Evolutionary conservation across 2,888 invertebrate species (phyloP).

Genomic region (Lithophane ornitopus): DNA sequence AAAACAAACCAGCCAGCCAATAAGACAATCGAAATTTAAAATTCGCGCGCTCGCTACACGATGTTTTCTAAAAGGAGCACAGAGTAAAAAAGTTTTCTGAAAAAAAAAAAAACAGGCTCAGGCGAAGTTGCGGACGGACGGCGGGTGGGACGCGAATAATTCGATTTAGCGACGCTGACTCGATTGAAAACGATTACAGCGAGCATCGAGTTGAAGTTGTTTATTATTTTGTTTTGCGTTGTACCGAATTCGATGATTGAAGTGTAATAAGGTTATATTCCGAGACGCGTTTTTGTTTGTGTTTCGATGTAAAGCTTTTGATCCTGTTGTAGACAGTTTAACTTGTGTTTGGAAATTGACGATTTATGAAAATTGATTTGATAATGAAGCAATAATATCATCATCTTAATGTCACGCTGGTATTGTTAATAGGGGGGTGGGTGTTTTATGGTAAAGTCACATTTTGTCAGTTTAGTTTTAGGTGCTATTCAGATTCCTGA

Average conservation of each 20-base stretch:
- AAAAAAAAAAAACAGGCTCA: conserved; percentile 42
- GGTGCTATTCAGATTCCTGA: background rate
- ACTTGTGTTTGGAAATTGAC: conserved; percentile 17
- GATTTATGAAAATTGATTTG: background rate
- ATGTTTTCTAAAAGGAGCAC: conserved; percentile 56
- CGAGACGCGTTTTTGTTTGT: conserved; percentile 50
- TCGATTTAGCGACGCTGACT: conserved; percentile 77
- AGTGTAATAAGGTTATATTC: conserved; percentile 68
- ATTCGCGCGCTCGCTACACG: conserved; percentile 37
- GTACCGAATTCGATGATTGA: conserved; percentile 70
- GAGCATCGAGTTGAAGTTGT: conserved; percentile 72
- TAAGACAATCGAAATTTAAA: conserved; percentile 55
- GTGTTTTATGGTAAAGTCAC: background rate
- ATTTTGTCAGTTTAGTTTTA: background rate
- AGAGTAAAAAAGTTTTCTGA: conserved; percentile 44
- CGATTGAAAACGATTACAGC: conserved; percentile 79
- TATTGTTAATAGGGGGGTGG: no score
- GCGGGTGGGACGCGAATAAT: conserved; percentile 68
- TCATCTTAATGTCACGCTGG: background rate
- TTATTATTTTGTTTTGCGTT: conserved; percentile 72
- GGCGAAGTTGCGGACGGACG: conserved; percentile 64
- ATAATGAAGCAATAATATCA: background rate
- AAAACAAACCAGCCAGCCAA: conserved; percentile 28
- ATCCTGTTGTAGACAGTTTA: conserved; percentile 12
- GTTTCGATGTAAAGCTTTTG: conserved; percentile 42